These are phyloP conservation scores for Helicorthomorpha holstii DNA, from an alignment of 1,140 invertebrate species.

Conservation along the genomic window DNA sequence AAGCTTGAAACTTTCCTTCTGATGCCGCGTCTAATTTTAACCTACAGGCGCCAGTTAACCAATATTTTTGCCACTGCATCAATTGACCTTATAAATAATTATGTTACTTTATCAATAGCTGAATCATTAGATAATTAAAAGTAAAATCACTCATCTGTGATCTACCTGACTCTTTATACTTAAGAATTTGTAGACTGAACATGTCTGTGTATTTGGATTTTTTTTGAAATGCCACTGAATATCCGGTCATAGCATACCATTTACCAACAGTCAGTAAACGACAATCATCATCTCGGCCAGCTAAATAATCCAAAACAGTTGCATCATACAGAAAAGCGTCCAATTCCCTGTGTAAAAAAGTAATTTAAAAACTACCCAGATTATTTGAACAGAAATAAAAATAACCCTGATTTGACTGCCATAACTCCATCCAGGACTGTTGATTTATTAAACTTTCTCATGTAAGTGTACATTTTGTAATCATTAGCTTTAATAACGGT, in stretches of 20 bases:
- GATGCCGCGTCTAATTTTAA: constrained; percentile 13
- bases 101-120: not conserved
- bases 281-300: constrained; percentile 90
- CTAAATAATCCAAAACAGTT: constrained; percentile 89
- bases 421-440: constrained; percentile 79
- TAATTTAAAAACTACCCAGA: not conserved
- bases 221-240: constrained; percentile 87
- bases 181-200: constrained; percentile 82
- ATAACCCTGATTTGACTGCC: constrained; percentile 66
- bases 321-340: constrained; percentile 99
- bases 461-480: constrained; percentile 78
- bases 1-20: constrained; percentile 42
- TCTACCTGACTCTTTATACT: not conserved
- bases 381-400: not conserved
- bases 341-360: constrained; percentile 44
- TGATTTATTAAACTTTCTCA: constrained; percentile 67
- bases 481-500: constrained; percentile 79
- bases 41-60: constrained; percentile 95
- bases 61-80: constrained; percentile 81
- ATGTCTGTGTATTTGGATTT: constrained; percentile 88
- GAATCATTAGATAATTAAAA: constrained; percentile 1
- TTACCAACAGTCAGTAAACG: constrained; percentile 83
- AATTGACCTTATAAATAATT: constrained; percentile 47
- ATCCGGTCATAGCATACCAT: constrained; percentile 80
- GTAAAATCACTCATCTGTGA: not conserved